Conservation (phyloP, 2,888 invertebrate species). For the Rotaria sp. region DNA sequence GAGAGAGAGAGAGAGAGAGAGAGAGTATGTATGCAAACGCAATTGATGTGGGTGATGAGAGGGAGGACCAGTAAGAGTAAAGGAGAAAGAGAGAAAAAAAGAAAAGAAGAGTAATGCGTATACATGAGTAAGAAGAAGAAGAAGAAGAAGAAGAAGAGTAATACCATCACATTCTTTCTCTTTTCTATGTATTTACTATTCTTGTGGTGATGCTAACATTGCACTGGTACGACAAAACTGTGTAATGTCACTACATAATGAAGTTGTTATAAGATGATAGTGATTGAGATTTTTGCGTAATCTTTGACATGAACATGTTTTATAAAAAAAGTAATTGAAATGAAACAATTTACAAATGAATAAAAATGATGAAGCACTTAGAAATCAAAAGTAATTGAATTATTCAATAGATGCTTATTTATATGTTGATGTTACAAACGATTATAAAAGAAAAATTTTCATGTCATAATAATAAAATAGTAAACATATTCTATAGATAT, state of each 20-base stretch:
- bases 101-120: neutral
- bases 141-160: neutral
- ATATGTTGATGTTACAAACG: too few relatives aligned
- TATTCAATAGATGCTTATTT: too few relatives aligned
- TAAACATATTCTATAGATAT: too few relatives aligned
- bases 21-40: neutral
- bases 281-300: neutral
- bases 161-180: neutral
- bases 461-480: too few relatives aligned
- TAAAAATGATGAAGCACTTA: neutral
- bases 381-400: too few relatives aligned
- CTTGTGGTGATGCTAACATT: neutral
- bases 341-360: neutral
- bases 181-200: neutral
- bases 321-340: neutral
- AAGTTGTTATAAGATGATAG: neutral
- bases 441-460: too few relatives aligned
- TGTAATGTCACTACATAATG: slow-evolving; percentile 5
- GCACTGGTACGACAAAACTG: neutral
- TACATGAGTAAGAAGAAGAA: neutral
- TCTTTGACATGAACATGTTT: neutral
- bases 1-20: neutral
- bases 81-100: neutral
- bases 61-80: neutral
- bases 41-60: neutral